These are phyloP conservation scores for Lymantria monacha DNA, from an alignment of 2,888 invertebrate species.

Conservation along the genomic window DNA sequence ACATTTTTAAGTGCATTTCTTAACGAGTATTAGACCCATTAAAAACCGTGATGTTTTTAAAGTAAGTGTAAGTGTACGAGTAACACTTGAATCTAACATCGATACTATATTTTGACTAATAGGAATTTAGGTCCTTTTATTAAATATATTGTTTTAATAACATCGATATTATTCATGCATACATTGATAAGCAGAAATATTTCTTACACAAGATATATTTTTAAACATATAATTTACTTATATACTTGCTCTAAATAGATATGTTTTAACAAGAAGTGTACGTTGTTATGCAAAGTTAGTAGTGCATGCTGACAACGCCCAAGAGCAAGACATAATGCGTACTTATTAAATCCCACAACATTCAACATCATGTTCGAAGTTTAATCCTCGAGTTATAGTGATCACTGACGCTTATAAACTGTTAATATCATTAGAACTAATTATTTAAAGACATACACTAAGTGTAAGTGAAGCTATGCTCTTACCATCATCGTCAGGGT, in stretches of 20 bases:
- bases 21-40: conserved; percentile 35
- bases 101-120: conserved; percentile 5
- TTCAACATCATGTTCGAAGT: no score
- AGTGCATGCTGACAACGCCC: conserved; percentile 69
- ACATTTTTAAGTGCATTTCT: conserved; percentile 28
- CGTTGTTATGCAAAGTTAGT: conserved; percentile 68
- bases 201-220: conserved; percentile 10
- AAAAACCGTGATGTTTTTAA: conserved; percentile 8
- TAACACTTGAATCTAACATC: neutral
- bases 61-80: no score
- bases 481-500: conserved; percentile 71
- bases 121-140: conserved; percentile 3
- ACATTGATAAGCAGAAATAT: conserved; percentile 32
- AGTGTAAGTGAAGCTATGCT: conserved; percentile 1
- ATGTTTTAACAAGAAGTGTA: conserved; percentile 34
- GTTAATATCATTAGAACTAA: no score
- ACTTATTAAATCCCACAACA: neutral
- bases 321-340: conserved; percentile 52
- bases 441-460: conserved; percentile 1
- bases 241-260: conserved; percentile 16
- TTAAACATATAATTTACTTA: neutral
- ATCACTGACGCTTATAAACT: no score
- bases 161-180: conserved; percentile 35
- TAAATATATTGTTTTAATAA: conserved; percentile 9
- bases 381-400: conserved; percentile 6